A percentile compares a stretch with the other conserved stretches of the same genome.
Evolutionary conservation across 2,113 vertebrate species (phyloP).

Genomic region (Synodontis membranacea): DNA sequence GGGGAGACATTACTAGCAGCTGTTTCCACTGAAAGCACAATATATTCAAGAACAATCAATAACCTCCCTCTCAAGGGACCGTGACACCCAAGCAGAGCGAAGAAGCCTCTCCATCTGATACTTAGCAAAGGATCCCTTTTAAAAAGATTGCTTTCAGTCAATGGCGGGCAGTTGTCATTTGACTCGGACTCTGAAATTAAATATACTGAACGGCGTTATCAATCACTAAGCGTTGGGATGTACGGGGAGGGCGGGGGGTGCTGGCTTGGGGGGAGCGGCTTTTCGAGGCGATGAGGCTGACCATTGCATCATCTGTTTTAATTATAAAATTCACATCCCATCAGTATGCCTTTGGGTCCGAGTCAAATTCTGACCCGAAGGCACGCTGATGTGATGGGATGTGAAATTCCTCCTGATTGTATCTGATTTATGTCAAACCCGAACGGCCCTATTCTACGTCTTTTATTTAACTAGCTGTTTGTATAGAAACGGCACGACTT

Average conservation of each 20-base stretch:
- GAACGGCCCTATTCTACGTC: conserved; percentile 44
- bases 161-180: conserved; percentile 86
- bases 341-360: conserved; percentile 52
- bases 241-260: conserved; percentile 28
- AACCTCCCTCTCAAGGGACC: conserved; percentile 77
- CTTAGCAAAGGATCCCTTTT: conserved; percentile 88
- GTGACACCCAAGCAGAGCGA: conserved; percentile 86
- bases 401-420: conserved; percentile 43
- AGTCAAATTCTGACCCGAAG: conserved; percentile 39
- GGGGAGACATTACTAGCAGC: conserved; percentile 79
- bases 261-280: conserved; percentile 45
- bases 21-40: conserved; percentile 83
- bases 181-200: conserved; percentile 79
- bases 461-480: conserved; percentile 41
- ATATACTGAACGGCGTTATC: conserved; percentile 79
- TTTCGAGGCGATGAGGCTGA: conserved; percentile 58
- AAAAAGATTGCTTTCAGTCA: conserved; percentile 94
- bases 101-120: conserved; percentile 90
- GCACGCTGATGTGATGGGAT: conserved; percentile 1
- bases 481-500: too few relatives aligned
- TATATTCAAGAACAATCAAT: conserved; percentile 92
- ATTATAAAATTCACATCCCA: conserved; percentile 74
- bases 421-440: conserved; percentile 51
- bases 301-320: conserved; percentile 72
- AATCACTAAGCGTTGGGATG: conserved; percentile 70